Percentiles rank a stretch among this genome's conserved stretches.
These are phyloP conservation scores for Gobius niger DNA, from an alignment of 2,113 vertebrate genomes.

Conservation along the genomic window DNA sequence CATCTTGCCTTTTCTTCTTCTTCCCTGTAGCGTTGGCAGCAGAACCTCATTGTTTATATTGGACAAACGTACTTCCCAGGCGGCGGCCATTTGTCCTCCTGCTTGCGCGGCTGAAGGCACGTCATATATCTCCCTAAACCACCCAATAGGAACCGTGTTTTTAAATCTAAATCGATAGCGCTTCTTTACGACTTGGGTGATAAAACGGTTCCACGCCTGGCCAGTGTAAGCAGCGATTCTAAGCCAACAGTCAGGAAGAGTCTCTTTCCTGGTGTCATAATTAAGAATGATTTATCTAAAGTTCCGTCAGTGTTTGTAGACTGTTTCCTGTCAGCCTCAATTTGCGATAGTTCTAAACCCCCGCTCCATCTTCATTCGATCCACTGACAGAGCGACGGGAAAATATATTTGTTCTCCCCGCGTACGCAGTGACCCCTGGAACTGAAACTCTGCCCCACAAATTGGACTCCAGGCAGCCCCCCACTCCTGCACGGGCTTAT, in stretches of 20 bases:
- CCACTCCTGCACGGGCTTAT: conserved; percentile 5
- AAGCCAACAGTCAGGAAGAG: conserved; percentile 17
- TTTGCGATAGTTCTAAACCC: conserved; percentile 53
- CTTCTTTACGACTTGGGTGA: conserved; percentile 78
- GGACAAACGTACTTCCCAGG: conserved; percentile 91
- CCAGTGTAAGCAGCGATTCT: conserved; percentile 52
- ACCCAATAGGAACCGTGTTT: conserved; percentile 91
- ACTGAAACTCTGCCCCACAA: conserved; percentile 42
- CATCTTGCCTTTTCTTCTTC: neutral
- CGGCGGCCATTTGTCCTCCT: conserved; percentile 89
- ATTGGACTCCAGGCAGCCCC: too few species aligned
- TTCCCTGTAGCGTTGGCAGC: conserved; percentile 84
- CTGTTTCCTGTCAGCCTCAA: conserved; percentile 45
- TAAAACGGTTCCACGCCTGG: conserved; percentile 9
- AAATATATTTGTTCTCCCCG: conserved; percentile 68
- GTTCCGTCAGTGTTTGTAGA: neutral
- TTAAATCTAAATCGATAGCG: conserved; percentile 93
- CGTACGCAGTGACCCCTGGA: conserved; percentile 21
- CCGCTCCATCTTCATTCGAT: conserved; percentile 33
- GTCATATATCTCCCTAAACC: conserved; percentile 93
- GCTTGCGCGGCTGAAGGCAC: conserved; percentile 83
- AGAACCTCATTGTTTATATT: conserved; percentile 82
- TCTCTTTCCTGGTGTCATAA: too few species aligned
- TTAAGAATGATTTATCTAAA: neutral
- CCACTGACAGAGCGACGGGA: conserved; percentile 63